Evolutionary conservation across 2,888 invertebrate genomes (phyloP).

Genomic region (Tinea pellionella): DNA sequence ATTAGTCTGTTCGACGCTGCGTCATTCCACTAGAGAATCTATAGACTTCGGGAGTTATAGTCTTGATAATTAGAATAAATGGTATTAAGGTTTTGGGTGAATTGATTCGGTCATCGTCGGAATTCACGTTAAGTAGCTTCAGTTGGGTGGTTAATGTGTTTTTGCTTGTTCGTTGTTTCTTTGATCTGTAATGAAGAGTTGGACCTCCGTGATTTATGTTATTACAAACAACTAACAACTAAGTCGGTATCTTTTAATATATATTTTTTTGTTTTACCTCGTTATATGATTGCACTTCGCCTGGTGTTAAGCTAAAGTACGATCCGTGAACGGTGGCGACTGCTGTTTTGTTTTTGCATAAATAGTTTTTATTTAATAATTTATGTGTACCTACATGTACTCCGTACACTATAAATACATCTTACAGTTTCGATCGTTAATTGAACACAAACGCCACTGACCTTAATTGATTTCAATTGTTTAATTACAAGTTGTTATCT

Average conservation of each 20-base stretch:
- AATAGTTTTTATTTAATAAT: neutral
- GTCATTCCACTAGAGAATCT: no score
- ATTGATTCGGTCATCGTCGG: constrained; percentile 35
- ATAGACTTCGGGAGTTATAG: constrained; percentile 29
- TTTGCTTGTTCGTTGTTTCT: constrained; percentile 22
- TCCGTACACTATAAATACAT: neutral
- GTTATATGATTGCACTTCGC: no score
- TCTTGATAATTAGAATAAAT: constrained; percentile 56
- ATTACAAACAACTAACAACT: constrained; percentile 33
- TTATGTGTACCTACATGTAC: neutral
- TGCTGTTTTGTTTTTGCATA: no score
- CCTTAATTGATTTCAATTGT: constrained; percentile 65
- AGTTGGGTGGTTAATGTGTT: constrained; percentile 34
- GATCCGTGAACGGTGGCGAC: no score
- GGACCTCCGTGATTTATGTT: constrained; percentile 23
- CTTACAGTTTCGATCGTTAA: constrained; percentile 16
- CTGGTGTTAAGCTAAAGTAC: no score
- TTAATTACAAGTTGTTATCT: constrained; percentile 36
- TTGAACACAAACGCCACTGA: constrained; percentile 27
- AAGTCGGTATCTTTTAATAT: no score
- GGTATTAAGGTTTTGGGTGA: constrained; percentile 36
- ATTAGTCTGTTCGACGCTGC: no score
- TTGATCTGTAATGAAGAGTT: constrained; percentile 1
- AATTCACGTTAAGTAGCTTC: constrained; percentile 28
- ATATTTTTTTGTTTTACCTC: no score